A percentile compares a stretch with the other conserved stretches of the same genome.
Conservation (phyloP, 1,140 invertebrate species). For the Drosophila biarmipes region DNA sequence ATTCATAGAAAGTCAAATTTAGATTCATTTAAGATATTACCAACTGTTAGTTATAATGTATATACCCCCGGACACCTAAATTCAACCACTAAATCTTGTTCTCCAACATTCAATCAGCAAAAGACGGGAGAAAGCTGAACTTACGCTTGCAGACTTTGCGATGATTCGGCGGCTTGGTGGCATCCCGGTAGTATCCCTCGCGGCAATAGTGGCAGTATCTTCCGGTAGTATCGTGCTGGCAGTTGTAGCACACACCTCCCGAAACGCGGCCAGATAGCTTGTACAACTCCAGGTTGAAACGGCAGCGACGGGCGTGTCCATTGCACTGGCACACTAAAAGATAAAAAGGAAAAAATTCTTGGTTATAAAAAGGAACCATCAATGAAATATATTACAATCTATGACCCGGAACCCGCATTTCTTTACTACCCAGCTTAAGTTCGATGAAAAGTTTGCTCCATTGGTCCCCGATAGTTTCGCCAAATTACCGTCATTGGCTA, state of each 20-base stretch:
- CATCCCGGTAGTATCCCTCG: slow-evolving; percentile 96
- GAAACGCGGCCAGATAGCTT: slow-evolving; percentile 94
- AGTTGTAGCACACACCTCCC: slow-evolving; percentile 96
- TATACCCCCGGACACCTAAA: not conserved
- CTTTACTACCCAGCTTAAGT: not conserved
- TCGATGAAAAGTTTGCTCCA: not conserved
- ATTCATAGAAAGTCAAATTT: too few relatives aligned
- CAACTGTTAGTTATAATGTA: not conserved
- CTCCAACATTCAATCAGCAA: slow-evolving; percentile 16
- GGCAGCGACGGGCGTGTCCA: slow-evolving; percentile 94
- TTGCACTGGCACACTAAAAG: slow-evolving; percentile 97
- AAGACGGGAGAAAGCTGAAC: slow-evolving; percentile 62
- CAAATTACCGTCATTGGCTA: slow-evolving; percentile 24
- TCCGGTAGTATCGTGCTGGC: slow-evolving; percentile 96
- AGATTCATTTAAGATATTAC: not conserved
- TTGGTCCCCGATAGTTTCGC: not conserved
- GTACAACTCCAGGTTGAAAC: slow-evolving; percentile 98
- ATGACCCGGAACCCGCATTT: not conserved
- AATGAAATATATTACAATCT: not conserved
- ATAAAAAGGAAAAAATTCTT: not conserved
- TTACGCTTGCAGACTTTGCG: slow-evolving; percentile 97
- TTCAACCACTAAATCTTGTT: not conserved
- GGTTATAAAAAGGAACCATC: not conserved
- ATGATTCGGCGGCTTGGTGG: slow-evolving; percentile 93
- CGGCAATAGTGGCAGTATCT: slow-evolving; percentile 97